Percentiles rank a stretch among this genome's conserved stretches.
phyloP scores from a whole-genome alignment of 23 tunicate genomes.

The Ascidia mentula region DNA sequence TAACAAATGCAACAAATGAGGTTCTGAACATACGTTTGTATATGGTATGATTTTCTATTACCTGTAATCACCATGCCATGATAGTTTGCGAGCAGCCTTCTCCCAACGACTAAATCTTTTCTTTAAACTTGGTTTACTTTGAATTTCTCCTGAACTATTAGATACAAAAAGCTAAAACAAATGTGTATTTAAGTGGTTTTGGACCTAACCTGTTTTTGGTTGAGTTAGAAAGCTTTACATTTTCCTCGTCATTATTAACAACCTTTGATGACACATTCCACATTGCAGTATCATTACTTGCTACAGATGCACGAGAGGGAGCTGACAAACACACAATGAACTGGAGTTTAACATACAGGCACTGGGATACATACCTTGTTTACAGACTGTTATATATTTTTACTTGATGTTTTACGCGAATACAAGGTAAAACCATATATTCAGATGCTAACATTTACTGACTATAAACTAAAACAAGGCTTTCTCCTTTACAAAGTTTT shows the following conservation, averaged over 20 bases:
- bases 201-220: background rate
- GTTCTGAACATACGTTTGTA: too few species aligned
- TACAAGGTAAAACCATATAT: background rate
- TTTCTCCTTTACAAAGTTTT: too few species aligned
- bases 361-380: too few species aligned
- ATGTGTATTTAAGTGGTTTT: background rate
- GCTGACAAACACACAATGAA: background rate
- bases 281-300: background rate
- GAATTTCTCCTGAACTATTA: background rate
- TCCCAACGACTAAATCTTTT: slow-evolving; percentile 45
- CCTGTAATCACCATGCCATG: slow-evolving; percentile 33
- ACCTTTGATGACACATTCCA: slow-evolving; percentile 9
- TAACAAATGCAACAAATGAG: too few species aligned
- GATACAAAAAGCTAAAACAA: background rate
- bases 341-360: too few species aligned
- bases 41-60: background rate
- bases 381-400: too few species aligned
- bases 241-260: background rate
- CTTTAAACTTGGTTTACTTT: slow-evolving; percentile 36
- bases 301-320: slow-evolving; percentile 18
- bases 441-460: background rate
- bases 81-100: slow-evolving; percentile 22
- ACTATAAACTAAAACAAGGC: background rate
- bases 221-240: background rate
- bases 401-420: background rate